Base-by-base conservation (phyloP, 2,113 vertebrate species). In the Carollia perspicillata region DNA sequence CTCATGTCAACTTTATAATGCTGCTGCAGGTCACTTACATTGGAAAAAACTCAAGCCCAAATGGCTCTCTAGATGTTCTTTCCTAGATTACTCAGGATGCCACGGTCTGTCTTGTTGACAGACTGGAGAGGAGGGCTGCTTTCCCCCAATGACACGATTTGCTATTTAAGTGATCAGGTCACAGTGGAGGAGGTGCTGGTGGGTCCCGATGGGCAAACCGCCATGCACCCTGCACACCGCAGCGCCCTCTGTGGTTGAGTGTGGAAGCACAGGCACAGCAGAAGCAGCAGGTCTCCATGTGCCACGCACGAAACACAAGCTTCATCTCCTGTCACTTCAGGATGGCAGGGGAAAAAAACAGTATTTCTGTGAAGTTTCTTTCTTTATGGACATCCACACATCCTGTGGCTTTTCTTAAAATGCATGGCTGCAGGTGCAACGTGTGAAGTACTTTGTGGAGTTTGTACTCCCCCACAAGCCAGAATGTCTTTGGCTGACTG, bases 211-310 rank as follows among this genome's bases (percentile, higher is more conserved):
- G 22, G 65, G 35, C 22, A 44, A 40, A 49, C 14, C 2, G 49
- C 68, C 40, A 51, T 35, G 3, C 49, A 8, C 17, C 2, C 5
- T 18, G 14, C 1, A 8, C 17, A 0, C 8, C 5, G 6, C 22
- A 26, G 28, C 5, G 60, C 16, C 13, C 12, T 40, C 44, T 44
- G 5, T 17, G 20, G 14, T n/a, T 60, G 16, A 28, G 20, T 13
- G 44, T 7, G 3, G 16, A 47, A 72, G n/a, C 26, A 23, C 14
- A 69, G 23, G 30, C 53, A 30, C 1, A 11, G 58, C 23, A 12
- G 83, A 88, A 79, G 47, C 53, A 86, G 55, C 9, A 28, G 42
- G 60, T 51, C 13, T 69, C 55, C 47, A n/a, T 4, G 6, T 18
- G 37, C 42, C 23, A 58, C 5, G 8, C 30, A 53, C 8, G 79